Conservation (phyloP, 2,888 invertebrate species). For the Agonum fuliginosum region DNA sequence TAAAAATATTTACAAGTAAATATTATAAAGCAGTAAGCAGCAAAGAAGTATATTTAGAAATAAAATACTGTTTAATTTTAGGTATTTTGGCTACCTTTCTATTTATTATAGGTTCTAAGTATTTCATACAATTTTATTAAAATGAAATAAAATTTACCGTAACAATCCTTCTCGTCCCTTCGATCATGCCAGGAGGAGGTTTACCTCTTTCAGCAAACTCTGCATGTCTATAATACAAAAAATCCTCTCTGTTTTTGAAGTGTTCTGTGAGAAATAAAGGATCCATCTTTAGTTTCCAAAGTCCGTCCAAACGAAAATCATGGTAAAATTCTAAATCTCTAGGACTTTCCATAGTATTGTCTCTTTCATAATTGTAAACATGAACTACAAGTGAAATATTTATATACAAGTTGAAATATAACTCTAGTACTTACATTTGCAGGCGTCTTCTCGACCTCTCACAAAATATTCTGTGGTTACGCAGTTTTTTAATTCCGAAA, state of each 20-base stretch:
- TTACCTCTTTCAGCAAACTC: constrained; percentile 69
- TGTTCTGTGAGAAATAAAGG: constrained; percentile 75
- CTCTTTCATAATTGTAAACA: constrained; percentile 67
- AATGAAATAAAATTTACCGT: constrained; percentile 65
- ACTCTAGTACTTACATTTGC: constrained; percentile 75
- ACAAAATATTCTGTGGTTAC: constrained; percentile 78
- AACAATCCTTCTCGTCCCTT: constrained; percentile 68
- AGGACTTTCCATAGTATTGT: constrained; percentile 67
- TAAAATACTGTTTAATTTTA: too few relatives aligned
- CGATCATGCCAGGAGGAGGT: constrained; percentile 67
- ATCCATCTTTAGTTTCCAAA: constrained; percentile 77
- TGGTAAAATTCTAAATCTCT: constrained; percentile 74
- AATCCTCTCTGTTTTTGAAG: constrained; percentile 77
- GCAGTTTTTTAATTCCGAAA: constrained; percentile 74
- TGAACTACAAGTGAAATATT: constrained; percentile 68
- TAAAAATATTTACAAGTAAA: too few relatives aligned
- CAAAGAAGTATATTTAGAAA: too few relatives aligned
- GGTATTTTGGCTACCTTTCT: too few relatives aligned
- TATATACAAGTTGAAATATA: constrained; percentile 20
- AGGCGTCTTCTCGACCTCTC: constrained; percentile 81
- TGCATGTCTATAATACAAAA: constrained; percentile 70
- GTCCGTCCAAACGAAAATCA: constrained; percentile 82
- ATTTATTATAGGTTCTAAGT: not conserved
- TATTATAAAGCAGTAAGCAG: too few relatives aligned
- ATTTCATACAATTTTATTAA: constrained; percentile 63